Conservation (phyloP, 2,888 invertebrate genomes). For the Acleris sparsana region DNA sequence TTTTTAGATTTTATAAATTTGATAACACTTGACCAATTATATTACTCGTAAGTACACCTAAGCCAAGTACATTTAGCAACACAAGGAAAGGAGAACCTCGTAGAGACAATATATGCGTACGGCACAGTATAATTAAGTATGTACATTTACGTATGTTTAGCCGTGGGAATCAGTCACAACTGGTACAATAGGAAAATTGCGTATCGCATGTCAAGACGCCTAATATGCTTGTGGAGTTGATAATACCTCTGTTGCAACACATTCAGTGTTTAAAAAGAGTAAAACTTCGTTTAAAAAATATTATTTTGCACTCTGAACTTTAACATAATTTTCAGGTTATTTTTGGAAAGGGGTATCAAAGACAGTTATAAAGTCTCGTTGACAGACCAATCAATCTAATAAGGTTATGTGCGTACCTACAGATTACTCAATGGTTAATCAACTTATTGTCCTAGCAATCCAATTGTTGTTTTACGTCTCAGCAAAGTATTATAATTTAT, state of each 20-base stretch:
- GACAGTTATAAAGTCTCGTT: no score
- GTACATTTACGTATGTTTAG: conserved; percentile 23
- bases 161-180: conserved; percentile 35
- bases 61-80: conserved; percentile 15
- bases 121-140: conserved; percentile 33
- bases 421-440: no score
- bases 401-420: no score
- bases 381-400: no score
- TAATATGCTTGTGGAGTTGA: conserved; percentile 13
- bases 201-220: conserved; percentile 36
- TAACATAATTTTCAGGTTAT: no score
- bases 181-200: conserved; percentile 43
- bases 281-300: no score
- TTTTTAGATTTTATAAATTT: no score
- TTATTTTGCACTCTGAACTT: no score
- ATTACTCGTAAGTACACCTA: background rate
- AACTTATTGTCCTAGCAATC: no score
- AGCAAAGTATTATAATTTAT: no score
- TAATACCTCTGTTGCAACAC: conserved; percentile 5
- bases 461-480: no score
- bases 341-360: no score
- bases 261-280: background rate
- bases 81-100: conserved; percentile 26
- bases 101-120: conserved; percentile 29
- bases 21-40: background rate